Evolutionary conservation across 2,113 vertebrate genomes (phyloP), one percentile per base, ranked within the genome.

Genomic region (Camelus bactrianus): DNA sequence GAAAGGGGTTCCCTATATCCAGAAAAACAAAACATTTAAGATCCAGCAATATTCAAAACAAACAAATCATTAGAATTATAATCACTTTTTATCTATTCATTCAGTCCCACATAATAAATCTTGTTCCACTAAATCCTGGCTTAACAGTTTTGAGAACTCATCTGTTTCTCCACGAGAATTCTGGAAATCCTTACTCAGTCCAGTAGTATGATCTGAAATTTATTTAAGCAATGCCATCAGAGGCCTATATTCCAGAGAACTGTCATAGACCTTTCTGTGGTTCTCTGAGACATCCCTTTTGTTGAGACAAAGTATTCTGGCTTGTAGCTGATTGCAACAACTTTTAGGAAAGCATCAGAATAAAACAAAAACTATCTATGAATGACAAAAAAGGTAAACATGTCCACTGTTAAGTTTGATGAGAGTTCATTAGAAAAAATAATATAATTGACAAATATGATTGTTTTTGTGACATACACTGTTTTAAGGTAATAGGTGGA

Each of bases 11-110:
- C 24, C 10, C 88, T 84, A 56, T 50, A 69, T 48, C 0, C 19
- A 86, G 60, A 81, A 86, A 92, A 92, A 72, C 42, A 22, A 58
- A 89, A 10, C 58, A 48, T 60, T 72, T 75, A 90, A 93, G 30
- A 93, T 81, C 32, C 56, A 88, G 8, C 70, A 83, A 65, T 58
- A 50, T 79, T 93, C 19, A 38, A 50, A 93, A 67, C 26, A 72
- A 56, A 56, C 38, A 69, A 65, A 11, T 46, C 20, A 80, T 76
- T 72, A 65, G 60, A 80, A 58, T 52, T 64, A 26, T 32, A 52
- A 65, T 82, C 28, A 65, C 52, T 92, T 17, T 54, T 81, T 22
- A 46, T 42, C 54, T 79, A 20, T 62, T 89, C 35, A 93, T 83
- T 90, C 48, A 92, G 60, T 48, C 2, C n/a, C 24, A 58, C 22